These are phyloP conservation scores for Drosophila arawakana DNA, from an alignment of 1,140 invertebrate species.

Conservation along the genomic window DNA sequence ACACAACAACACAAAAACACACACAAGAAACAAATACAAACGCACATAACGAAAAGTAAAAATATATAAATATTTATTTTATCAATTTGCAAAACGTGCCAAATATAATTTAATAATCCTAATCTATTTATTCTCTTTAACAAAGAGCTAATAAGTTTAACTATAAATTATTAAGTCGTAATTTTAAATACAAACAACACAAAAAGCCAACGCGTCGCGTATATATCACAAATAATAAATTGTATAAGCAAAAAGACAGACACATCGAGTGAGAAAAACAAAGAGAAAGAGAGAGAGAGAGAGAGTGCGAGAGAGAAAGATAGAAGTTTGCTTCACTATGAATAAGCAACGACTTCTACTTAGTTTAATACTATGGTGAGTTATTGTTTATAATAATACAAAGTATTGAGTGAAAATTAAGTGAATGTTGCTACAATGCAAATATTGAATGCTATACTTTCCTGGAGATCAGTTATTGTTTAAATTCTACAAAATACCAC, in stretches of 20 bases:
- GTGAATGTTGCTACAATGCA: neutral
- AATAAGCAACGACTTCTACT: constrained; percentile 67
- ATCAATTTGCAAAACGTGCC: constrained; percentile 77
- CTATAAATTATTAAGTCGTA: constrained; percentile 79
- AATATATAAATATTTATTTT: constrained; percentile 69
- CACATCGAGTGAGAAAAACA: no score
- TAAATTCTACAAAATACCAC: no score
- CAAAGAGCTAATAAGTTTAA: constrained; percentile 78
- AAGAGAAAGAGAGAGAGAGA: constrained; percentile 32
- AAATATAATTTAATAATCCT: constrained; percentile 75
- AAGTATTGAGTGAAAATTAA: neutral
- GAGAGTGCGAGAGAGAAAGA: constrained; percentile 10
- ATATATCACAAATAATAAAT: constrained; percentile 22
- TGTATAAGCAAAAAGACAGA: constrained; percentile 1
- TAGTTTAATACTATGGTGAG: constrained; percentile 77
- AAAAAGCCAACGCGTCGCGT: constrained; percentile 21
- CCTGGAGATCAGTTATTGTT: neutral
- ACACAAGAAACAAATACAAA: constrained; percentile 14
- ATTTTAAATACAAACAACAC: constrained; percentile 59
- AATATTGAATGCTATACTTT: neutral
- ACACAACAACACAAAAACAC: constrained; percentile 4
- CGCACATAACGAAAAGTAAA: constrained; percentile 24
- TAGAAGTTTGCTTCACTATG: constrained; percentile 63
- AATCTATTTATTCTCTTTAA: constrained; percentile 75
- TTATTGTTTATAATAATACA: neutral